Evolutionary conservation across 2,888 invertebrate genomes (phyloP), one percentile per base, ranked within the genome.

Genomic region (Napeogenes sylphis): DNA sequence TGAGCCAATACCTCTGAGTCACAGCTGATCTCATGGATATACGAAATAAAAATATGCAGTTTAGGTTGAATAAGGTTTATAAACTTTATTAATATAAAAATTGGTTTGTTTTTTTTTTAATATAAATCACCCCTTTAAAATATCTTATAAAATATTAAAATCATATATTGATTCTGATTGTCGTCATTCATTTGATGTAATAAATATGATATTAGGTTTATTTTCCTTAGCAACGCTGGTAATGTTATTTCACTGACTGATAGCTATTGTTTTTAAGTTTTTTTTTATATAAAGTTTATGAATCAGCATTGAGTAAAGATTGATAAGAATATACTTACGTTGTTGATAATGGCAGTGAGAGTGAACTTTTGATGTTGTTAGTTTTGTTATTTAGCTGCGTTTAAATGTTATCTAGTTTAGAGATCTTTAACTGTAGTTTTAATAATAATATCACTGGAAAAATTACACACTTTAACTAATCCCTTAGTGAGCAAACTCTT

Each of bases 1-100:
- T 84, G 84, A 80, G 21, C 21, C 85, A 85, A 83, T 77, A 78
- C 80, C 81, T 51, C 51, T 90, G 87, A 90, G 75, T 89, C 88
- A 90, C 73, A 72, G 76, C 77, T 78, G 80, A 78, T 80, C 78
- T 83, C 79, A 76, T 75, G 71, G 76, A 80, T 78, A 75, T 80
- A 79, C 77, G 73, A 81, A 80, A 74, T 72, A 47, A 58, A 61
- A 66, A 67, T 62, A 59, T 73, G 66, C 57, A 64, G 60, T 59
- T 61, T 61, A 63, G 62, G 63, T 66, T 66, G 64, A 67, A 68
- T 68, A 63, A 67, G 55, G 47, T 55, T 59, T 62, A 59, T 57
- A 59, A 66, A 68, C 55, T 21, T 46, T 60, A 2, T 45, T 53
- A 54, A 10, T 6, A 3, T 10, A 42, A 35, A 35, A 5, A 35